Percentiles rank a stretch among this genome's conserved stretches.
phyloP scores from a whole-genome alignment of 2,113 vertebrate genomes.

The Prinia subflava region DNA sequence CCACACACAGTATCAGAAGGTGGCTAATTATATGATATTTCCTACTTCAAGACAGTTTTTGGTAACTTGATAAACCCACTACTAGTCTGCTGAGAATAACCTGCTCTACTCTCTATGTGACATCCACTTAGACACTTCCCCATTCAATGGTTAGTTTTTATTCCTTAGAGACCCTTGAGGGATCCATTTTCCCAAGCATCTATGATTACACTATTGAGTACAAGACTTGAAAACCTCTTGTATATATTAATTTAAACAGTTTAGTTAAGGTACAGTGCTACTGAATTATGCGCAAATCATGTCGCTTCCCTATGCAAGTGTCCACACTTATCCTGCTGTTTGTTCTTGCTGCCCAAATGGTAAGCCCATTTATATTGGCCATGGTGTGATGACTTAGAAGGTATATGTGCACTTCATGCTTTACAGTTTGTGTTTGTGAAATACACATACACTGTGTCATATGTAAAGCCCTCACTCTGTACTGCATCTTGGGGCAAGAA shows the following conservation, averaged over 20 bases:
- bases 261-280: not conserved
- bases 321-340: not conserved
- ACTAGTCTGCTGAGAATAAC: not conserved
- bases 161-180: not conserved
- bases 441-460: not conserved
- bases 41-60: not conserved
- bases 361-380: not conserved
- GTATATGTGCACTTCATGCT: not conserved
- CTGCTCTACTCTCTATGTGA: not conserved
- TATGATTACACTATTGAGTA: not conserved
- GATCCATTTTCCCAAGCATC: not conserved
- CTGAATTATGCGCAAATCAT: not conserved
- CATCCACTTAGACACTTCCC: not conserved
- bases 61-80: not conserved
- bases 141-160: accelerated
- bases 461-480: not conserved
- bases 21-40: not conserved
- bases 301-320: not conserved
- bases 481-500: not conserved
- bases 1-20: not conserved
- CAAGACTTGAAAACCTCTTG: not conserved
- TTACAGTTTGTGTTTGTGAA: not conserved
- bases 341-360: not conserved
- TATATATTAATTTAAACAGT: not conserved
- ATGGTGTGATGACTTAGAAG: not conserved